Conservation (phyloP, 2,797 vertebrate genomes). For the Cichlasoma orientale region DNA sequence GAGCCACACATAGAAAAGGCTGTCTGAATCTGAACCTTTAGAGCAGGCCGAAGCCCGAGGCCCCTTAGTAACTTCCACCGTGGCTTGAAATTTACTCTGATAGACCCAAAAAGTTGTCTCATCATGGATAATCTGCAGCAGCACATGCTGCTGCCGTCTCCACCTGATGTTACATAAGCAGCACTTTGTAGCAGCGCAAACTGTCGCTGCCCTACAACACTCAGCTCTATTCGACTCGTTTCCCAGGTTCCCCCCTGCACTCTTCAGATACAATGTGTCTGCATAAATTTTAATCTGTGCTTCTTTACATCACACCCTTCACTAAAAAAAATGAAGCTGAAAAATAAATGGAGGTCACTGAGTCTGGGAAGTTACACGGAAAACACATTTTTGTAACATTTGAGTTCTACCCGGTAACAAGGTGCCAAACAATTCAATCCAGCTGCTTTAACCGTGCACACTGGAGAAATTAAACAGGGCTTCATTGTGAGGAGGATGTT, state of each 20-base stretch:
- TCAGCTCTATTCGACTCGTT: background rate
- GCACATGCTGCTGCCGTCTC: too few species aligned
- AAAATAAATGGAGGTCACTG: background rate
- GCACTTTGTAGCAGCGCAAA: too few species aligned
- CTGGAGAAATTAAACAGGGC: too few species aligned
- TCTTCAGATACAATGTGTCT: rapidly evolving
- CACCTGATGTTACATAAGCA: too few species aligned
- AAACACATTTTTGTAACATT: background rate
- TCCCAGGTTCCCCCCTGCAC: rapidly evolving
- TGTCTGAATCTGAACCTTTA: rapidly evolving
- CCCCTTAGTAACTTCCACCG: rapidly evolving
- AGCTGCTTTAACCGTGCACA: background rate
- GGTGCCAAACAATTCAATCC: background rate
- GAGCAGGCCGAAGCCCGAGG: background rate
- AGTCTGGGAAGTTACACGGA: background rate
- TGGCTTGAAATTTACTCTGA: too few species aligned
- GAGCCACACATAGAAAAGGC: background rate
- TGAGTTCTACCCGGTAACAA: background rate
- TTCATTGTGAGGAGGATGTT: background rate
- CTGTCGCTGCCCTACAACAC: background rate
- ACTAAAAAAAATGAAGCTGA: background rate
- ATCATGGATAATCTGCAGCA: too few species aligned
- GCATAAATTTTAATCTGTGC: background rate
- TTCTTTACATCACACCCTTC: background rate
- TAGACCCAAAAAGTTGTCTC: too few species aligned